Percentiles rank a stretch among this genome's conserved stretches.
phyloP scores from a whole-genome alignment of 2,888 invertebrate genomes.

The Salticus scenicus region DNA sequence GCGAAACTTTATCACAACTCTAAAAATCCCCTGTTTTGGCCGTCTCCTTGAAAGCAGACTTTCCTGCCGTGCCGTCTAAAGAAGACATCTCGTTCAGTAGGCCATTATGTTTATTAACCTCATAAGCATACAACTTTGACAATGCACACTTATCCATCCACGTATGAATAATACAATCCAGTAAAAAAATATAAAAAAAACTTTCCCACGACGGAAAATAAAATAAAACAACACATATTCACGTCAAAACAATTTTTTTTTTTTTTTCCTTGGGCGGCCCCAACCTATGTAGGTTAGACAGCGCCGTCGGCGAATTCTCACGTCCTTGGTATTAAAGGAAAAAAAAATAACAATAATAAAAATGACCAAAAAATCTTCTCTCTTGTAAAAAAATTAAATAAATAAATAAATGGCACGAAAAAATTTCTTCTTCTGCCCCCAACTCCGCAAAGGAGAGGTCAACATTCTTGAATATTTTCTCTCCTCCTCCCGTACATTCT shows the following conservation, averaged over 20 bases:
- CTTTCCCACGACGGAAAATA: constrained; percentile 18
- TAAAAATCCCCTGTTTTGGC: too few species aligned
- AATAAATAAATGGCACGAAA: constrained; percentile 17
- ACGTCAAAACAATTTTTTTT: constrained; percentile 24
- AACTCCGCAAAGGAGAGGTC: constrained; percentile 64
- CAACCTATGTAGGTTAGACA: constrained; percentile 65
- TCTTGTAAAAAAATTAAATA: constrained; percentile 19
- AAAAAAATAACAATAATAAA: constrained; percentile 25
- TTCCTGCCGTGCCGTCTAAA: too few species aligned
- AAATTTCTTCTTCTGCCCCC: constrained; percentile 52
- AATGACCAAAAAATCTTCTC: constrained; percentile 10
- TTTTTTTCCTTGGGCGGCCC: constrained; percentile 34
- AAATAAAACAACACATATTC: neutral
- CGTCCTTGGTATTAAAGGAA: constrained; percentile 60
- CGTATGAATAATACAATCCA: neutral
- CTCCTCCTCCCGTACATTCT: constrained; percentile 52
- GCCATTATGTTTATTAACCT: neutral
- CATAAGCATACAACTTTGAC: neutral
- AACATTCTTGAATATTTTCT: constrained; percentile 62
- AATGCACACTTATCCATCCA: constrained; percentile 6
- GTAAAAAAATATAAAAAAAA: constrained; percentile 27
- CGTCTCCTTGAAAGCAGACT: too few species aligned
- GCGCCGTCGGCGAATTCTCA: constrained; percentile 64
- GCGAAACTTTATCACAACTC: too few species aligned
- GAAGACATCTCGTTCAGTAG: too few species aligned